Conservation (phyloP, 1,140 invertebrate species). For the Hypothenemus hampei region DNA sequence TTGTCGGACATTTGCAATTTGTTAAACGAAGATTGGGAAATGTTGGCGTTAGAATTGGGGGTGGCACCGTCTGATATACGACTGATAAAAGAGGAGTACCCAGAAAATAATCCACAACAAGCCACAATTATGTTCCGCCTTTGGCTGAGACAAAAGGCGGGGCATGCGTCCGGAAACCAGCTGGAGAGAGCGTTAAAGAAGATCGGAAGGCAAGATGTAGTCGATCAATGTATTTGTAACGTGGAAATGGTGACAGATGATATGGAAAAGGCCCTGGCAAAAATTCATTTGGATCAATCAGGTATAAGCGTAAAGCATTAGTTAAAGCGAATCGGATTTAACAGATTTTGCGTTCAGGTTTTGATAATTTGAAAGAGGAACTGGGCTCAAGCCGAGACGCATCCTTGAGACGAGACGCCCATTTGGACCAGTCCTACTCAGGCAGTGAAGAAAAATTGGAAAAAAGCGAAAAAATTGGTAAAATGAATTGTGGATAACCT, state of each 20-base stretch:
- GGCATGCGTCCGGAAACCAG: conserved; percentile 67
- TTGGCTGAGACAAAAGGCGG: conserved; percentile 61
- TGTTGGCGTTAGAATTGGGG: conserved; percentile 63
- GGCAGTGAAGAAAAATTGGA: conserved; percentile 44
- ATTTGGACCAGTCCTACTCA: conserved; percentile 55
- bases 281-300: conserved; percentile 69
- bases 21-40: conserved; percentile 71
- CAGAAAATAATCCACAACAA: conserved; percentile 65
- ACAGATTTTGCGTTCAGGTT: conserved; percentile 43
- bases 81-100: conserved; percentile 67
- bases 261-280: conserved; percentile 71
- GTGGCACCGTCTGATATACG: conserved; percentile 66
- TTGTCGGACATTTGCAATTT: conserved; percentile 74
- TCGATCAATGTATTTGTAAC: conserved; percentile 76
- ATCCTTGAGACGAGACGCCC: conserved; percentile 55
- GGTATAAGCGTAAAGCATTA: conserved; percentile 32
- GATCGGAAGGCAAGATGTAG: conserved; percentile 73
- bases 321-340: neutral
- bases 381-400: conserved; percentile 60
- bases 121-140: conserved; percentile 69
- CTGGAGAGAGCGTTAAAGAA: conserved; percentile 68
- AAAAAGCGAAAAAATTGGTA: conserved; percentile 41
- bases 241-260: conserved; percentile 74
- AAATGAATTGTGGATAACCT: no score
- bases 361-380: conserved; percentile 70